Conservation (phyloP, 2,888 invertebrate species). For the Teinopalpus imperialis region DNA sequence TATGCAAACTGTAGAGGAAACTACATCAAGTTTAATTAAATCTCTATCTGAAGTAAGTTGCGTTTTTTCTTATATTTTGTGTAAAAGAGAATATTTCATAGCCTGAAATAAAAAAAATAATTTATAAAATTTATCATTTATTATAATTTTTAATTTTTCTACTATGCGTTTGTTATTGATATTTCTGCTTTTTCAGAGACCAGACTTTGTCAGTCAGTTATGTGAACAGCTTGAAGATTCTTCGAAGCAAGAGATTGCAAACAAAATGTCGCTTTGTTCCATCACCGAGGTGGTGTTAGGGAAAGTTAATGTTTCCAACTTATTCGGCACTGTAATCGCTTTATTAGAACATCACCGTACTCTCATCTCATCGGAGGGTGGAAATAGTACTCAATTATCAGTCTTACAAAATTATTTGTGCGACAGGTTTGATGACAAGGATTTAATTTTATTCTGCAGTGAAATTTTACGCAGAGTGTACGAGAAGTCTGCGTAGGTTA, state of each 20-base stretch:
- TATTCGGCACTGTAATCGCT: slow-evolving; percentile 37
- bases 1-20: slow-evolving; percentile 49
- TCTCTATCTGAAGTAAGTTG: slow-evolving; percentile 55
- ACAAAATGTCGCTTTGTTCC: slow-evolving; percentile 41
- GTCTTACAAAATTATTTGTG: slow-evolving; percentile 49
- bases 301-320: slow-evolving; percentile 40
- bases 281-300: slow-evolving; percentile 42
- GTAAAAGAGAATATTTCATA: too few species aligned
- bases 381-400: slow-evolving; percentile 38
- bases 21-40: slow-evolving; percentile 51
- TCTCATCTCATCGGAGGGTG: slow-evolving; percentile 26
- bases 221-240: slow-evolving; percentile 41
- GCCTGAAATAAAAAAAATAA: too few species aligned
- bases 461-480: slow-evolving; percentile 49
- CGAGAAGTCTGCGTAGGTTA: slow-evolving; percentile 39
- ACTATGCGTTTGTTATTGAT: too few species aligned
- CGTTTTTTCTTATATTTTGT: neutral
- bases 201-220: slow-evolving; percentile 54
- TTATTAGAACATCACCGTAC: slow-evolving; percentile 41
- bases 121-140: too few species aligned
- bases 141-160: too few species aligned
- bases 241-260: slow-evolving; percentile 45
- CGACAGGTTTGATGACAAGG: slow-evolving; percentile 48
- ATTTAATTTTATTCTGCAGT: slow-evolving; percentile 57
- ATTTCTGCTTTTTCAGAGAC: slow-evolving; percentile 47